Percentiles rank a stretch among this genome's conserved stretches.
Evolutionary conservation across 2,113 vertebrate genomes (phyloP).

Genomic region (Grus americana): DNA sequence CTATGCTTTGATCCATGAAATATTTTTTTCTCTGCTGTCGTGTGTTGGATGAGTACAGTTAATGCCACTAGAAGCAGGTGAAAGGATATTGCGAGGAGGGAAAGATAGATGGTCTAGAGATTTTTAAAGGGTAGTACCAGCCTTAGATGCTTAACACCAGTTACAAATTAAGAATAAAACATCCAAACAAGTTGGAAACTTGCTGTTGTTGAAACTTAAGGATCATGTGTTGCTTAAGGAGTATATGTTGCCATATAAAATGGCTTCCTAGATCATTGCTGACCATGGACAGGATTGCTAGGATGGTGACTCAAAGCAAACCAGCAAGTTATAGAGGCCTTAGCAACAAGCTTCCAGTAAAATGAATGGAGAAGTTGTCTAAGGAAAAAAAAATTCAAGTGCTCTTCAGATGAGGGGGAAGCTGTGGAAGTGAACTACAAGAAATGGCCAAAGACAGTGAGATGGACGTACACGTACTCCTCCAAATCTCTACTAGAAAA

Average conservation of each 20-base stretch:
- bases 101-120: not conserved
- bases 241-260: not conserved
- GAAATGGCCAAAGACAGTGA: not conserved
- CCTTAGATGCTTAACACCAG: not conserved
- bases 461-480: not conserved
- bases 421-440: not conserved
- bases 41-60: not conserved
- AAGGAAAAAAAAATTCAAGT: not conserved
- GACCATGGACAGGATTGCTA: not conserved
- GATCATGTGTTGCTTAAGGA: not conserved
- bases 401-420: not conserved
- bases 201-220: not conserved
- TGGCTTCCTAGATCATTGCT: not conserved
- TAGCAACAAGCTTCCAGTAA: not conserved
- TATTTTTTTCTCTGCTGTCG: not conserved
- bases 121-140: not conserved
- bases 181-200: not conserved
- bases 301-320: not conserved
- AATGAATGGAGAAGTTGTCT: not conserved
- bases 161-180: not conserved
- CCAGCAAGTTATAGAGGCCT: not conserved
- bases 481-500: not conserved
- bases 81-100: not conserved
- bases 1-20: not conserved
- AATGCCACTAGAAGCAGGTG: not conserved